Evolutionary conservation across 2,797 vertebrate genomes (phyloP), one percentile per base, ranked within the genome.

Genomic region (Pipistrellus pipistrellus): DNA sequence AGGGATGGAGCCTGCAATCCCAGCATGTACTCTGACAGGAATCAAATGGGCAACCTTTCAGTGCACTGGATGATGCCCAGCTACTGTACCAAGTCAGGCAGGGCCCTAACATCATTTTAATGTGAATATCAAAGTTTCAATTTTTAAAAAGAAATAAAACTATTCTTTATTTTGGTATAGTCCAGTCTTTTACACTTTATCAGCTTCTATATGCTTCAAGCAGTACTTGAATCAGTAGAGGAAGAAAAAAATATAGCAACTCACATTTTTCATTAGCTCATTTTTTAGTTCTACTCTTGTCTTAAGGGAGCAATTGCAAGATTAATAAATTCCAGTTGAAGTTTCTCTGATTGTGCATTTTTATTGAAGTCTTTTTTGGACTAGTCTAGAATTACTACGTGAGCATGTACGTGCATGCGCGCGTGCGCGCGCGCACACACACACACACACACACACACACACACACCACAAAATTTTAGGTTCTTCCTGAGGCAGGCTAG

Each of bases 91-190:
- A 30, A 2, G 13, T 30, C 27, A 62, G 27, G 12, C 59, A 62
- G 59, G 57, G 59, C 59, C 32, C 66, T 12, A 92, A 66, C 68
- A 90, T 81, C 27, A 83, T 75, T 90, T 69, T 88, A 85, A 85
- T 85, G 9, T 82, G 13, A 62, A 27, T 62, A 69, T 46, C 51
- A 91, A 69, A 55, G 5, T 10, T 10, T 71, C 11, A 51, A 88
- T 30, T 62, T 30, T 62, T 30, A 14, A 30, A 62, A 62, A 38
- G 23, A 10, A 44, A 41, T 76, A 71, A 72, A 76, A 62, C 21
- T n/a, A 68, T 41, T 30, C 4, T 59, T 94, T 91, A 25, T 3
- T 71, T 91, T 66, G 8, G 35, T 59, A 18, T 18, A 57, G 25
- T 69, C 11, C 11, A 32, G 17, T 1, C 4, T 80, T 92, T 66